Evolutionary conservation across 1,140 invertebrate species (phyloP).

Genomic region (Caenorhabditis latens): DNA sequence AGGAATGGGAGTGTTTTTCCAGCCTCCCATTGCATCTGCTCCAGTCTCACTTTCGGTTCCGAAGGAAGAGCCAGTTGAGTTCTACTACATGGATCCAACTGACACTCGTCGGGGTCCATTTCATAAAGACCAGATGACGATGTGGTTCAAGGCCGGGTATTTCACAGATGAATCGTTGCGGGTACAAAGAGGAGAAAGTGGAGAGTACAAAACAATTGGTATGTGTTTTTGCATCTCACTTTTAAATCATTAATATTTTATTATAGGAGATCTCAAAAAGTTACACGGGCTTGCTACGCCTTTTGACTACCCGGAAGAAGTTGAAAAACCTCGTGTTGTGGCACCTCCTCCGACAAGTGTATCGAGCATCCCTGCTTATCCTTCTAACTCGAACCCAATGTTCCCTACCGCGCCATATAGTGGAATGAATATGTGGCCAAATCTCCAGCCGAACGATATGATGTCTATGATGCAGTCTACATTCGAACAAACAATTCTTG

Average conservation of each 20-base stretch:
- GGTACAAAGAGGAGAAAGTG: slow-evolving; percentile 11
- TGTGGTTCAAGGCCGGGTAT: slow-evolving; percentile 42
- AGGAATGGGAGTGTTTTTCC: slow-evolving; percentile 16
- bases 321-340: not conserved
- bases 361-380: not conserved
- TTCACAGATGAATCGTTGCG: slow-evolving; percentile 24
- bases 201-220: slow-evolving; percentile 43
- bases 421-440: slow-evolving; percentile 46
- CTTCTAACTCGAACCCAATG: not conserved
- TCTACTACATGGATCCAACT: slow-evolving; percentile 30
- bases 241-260: not conserved
- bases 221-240: not conserved
- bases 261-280: slow-evolving; percentile 19
- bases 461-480: slow-evolving; percentile 22
- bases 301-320: slow-evolving; percentile 5
- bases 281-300: not conserved
- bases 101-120: slow-evolving; percentile 41
- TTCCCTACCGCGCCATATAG: not conserved
- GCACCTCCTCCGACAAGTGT: not conserved
- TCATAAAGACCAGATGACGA: slow-evolving; percentile 4
- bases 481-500: slow-evolving; percentile 25
- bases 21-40: not conserved
- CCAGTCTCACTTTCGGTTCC: not conserved
- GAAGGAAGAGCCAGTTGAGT: slow-evolving; percentile 9
- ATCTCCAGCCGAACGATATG: not conserved